These are phyloP conservation scores for Acanthosepion esculentum DNA, from an alignment of 2,888 invertebrate genomes.

Conservation along the genomic window DNA sequence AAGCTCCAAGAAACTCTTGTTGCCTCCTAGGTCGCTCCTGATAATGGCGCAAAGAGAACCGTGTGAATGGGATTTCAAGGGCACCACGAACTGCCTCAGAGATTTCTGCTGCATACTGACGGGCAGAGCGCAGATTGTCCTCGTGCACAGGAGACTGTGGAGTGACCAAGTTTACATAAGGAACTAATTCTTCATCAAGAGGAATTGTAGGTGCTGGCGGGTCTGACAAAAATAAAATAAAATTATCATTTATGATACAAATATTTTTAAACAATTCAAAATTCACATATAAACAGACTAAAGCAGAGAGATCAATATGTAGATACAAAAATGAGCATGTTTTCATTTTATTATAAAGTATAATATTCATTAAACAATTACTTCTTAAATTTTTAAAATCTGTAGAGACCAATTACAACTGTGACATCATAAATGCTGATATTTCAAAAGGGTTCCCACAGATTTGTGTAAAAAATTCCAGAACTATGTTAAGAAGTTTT, in stretches of 20 bases:
- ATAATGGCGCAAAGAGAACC: background rate
- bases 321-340: too few species aligned
- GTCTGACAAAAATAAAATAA: constrained; percentile 23
- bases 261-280: background rate
- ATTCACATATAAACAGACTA: too few species aligned
- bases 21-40: constrained; percentile 41
- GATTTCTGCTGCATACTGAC: constrained; percentile 60
- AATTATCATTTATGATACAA: background rate
- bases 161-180: constrained; percentile 45
- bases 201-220: background rate
- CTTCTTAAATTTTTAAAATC: too few species aligned
- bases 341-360: too few species aligned
- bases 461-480: too few species aligned
- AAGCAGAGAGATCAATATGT: too few species aligned
- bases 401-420: too few species aligned
- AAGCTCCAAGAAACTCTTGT: constrained; percentile 38
- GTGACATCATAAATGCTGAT: too few species aligned
- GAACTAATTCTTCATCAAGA: constrained; percentile 45
- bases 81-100: constrained; percentile 40
- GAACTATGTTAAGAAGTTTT: too few species aligned
- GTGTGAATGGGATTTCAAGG: constrained; percentile 40
- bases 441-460: too few species aligned
- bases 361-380: too few species aligned
- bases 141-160: constrained; percentile 59
- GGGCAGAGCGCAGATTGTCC: constrained; percentile 59